phyloP scores from a whole-genome alignment of 92 coral and sea anemone species.

The Pocillopora grandis region DNA sequence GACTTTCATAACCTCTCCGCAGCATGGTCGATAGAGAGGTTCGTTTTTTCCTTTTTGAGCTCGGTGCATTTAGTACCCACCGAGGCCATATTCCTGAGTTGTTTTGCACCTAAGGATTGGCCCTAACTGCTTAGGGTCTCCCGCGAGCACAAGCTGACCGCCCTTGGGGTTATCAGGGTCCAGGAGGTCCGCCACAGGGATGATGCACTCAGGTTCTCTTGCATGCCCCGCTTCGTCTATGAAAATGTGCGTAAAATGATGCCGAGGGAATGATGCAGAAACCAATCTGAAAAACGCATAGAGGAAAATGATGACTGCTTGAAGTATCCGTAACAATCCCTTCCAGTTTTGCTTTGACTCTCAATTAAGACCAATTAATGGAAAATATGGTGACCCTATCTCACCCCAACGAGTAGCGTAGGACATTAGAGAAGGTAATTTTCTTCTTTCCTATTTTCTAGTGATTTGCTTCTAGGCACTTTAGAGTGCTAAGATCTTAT shows the following conservation, averaged over 20 bases:
- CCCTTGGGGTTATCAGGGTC: slow-evolving; percentile 52
- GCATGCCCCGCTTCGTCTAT: slow-evolving; percentile 95
- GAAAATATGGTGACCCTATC: too few relatives aligned
- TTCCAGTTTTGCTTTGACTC: not conserved
- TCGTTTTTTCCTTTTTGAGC: not conserved
- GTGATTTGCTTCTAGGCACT: not conserved
- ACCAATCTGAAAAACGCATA: slow-evolving; percentile 45
- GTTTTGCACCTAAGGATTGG: slow-evolving; percentile 74
- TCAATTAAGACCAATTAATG: too few relatives aligned
- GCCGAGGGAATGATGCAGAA: slow-evolving; percentile 61
- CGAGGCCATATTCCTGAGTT: slow-evolving; percentile 68
- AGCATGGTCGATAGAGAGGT: too few relatives aligned
- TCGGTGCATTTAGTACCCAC: slow-evolving; percentile 26
- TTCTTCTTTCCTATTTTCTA: not conserved
- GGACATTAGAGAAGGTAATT: not conserved
- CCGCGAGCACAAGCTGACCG: slow-evolving; percentile 90
- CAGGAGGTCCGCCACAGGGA: slow-evolving; percentile 78
- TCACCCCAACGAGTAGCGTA: too few relatives aligned
- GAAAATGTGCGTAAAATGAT: slow-evolving; percentile 86
- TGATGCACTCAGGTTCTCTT: slow-evolving; percentile 82
- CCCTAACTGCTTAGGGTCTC: slow-evolving; percentile 91
- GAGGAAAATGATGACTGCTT: not conserved
- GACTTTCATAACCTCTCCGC: too few relatives aligned
- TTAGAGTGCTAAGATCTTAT: not conserved
- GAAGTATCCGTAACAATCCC: not conserved